These are phyloP conservation scores for Ailuropoda melanoleuca DNA, from an alignment of 2,113 vertebrate species.

Conservation along the genomic window DNA sequence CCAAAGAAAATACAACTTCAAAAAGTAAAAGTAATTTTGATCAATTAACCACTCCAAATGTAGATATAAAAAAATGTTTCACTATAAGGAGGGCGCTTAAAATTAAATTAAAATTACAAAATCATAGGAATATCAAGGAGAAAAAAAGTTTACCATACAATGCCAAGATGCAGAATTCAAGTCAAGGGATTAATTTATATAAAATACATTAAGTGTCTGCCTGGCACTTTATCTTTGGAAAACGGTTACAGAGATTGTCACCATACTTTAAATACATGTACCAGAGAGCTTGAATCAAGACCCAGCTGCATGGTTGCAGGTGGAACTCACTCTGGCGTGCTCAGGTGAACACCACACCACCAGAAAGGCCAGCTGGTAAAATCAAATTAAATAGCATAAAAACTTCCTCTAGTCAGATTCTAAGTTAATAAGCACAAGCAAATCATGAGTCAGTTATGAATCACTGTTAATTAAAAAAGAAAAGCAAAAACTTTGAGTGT, in stretches of 20 bases:
- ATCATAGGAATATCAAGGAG: not conserved
- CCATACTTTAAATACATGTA: not conserved
- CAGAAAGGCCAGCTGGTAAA: not conserved
- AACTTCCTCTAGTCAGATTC: not conserved
- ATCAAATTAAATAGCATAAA: not conserved
- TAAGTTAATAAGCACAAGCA: not conserved
- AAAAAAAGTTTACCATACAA: not conserved
- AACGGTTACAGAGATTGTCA: not conserved
- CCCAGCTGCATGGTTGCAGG: not conserved
- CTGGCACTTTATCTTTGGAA: not conserved
- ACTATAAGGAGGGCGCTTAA: too few species aligned
- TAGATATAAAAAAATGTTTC: too few species aligned
- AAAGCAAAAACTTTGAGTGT: not conserved
- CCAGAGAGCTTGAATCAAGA: not conserved
- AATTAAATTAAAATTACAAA: not conserved
- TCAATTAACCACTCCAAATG: too few species aligned
- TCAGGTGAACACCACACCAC: not conserved
- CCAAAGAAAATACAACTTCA: too few species aligned
- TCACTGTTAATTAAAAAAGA: not conserved
- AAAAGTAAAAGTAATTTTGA: too few species aligned
- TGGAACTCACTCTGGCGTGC: not conserved
- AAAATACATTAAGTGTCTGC: not conserved
- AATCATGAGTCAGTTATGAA: not conserved
- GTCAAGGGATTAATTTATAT: not conserved
- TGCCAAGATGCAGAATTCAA: not conserved